Evolutionary conservation across 1,140 invertebrate genomes (phyloP).

Genomic region (Papilio polyxenes): DNA sequence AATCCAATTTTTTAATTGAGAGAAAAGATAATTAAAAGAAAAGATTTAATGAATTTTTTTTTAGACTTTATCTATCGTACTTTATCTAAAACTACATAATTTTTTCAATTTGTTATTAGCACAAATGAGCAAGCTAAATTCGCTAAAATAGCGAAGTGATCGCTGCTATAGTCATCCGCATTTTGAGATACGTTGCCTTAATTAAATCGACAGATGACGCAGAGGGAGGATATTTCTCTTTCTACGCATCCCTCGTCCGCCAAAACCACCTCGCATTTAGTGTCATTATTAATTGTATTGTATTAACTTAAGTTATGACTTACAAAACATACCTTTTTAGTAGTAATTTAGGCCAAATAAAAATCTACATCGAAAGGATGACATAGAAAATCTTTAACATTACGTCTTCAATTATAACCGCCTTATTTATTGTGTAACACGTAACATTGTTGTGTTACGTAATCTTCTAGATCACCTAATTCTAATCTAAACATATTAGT

Average conservation of each 20-base stretch:
- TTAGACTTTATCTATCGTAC: not conserved
- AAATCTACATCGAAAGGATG: not conserved
- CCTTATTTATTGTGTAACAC: not conserved
- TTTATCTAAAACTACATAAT: not conserved
- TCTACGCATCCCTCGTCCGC: too few species aligned
- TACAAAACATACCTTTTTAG: not conserved
- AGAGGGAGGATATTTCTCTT: too few species aligned
- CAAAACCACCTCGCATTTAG: too few species aligned
- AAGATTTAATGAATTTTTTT: not conserved
- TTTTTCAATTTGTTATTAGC: not conserved
- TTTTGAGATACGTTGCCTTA: too few species aligned
- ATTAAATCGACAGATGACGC: too few species aligned
- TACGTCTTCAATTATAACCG: not conserved
- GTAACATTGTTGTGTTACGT: not conserved
- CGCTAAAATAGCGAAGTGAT: too few species aligned
- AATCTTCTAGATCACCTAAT: conserved; percentile 4
- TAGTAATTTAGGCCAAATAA: not conserved
- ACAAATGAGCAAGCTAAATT: too few species aligned
- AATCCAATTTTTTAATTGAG: not conserved
- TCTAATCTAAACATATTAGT: conserved; percentile 6
- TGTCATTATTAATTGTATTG: not conserved
- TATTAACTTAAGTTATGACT: not conserved
- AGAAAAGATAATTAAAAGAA: not conserved
- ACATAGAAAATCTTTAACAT: not conserved
- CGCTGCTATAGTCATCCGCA: too few species aligned